Evolutionary conservation across 2,113 vertebrate genomes (phyloP).

Genomic region (Hylia prasina): DNA sequence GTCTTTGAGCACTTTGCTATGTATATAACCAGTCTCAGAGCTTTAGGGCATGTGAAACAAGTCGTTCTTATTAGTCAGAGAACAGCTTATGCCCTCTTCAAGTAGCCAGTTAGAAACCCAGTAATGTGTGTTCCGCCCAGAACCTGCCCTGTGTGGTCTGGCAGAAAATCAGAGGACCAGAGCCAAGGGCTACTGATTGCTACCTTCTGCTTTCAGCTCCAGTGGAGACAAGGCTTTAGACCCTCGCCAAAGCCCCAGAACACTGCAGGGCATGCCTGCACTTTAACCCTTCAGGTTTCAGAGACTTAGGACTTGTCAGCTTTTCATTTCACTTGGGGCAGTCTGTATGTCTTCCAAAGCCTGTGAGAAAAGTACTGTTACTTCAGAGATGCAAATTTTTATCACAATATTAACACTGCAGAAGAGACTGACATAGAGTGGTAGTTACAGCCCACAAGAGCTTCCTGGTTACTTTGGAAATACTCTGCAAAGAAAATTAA

Average conservation of each 20-base stretch:
- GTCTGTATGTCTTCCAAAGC: not conserved
- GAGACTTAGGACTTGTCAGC: not conserved
- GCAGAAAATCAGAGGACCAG: not conserved
- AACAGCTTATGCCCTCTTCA: not conserved
- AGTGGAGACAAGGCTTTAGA: not conserved
- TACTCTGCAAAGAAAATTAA: not conserved
- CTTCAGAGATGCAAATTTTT: not conserved
- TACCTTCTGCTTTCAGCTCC: slow-evolving; percentile 22
- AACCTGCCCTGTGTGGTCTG: not conserved
- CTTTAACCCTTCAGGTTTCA: not conserved
- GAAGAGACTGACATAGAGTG: not conserved
- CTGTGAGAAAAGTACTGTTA: not conserved
- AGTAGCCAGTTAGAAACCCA: not conserved
- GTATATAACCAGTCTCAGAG: not conserved
- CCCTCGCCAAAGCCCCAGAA: not conserved
- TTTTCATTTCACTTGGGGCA: not conserved
- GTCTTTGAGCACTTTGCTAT: not conserved
- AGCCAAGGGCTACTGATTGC: not conserved
- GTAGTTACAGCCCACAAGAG: not conserved
- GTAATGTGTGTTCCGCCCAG: not conserved
- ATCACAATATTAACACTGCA: not conserved
- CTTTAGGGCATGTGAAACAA: not conserved
- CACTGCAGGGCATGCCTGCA: not conserved
- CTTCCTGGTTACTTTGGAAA: not conserved
- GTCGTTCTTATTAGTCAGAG: not conserved